phyloP scores from a whole-genome alignment of 2,888 invertebrate genomes.

The Serripes groenlandicus region DNA sequence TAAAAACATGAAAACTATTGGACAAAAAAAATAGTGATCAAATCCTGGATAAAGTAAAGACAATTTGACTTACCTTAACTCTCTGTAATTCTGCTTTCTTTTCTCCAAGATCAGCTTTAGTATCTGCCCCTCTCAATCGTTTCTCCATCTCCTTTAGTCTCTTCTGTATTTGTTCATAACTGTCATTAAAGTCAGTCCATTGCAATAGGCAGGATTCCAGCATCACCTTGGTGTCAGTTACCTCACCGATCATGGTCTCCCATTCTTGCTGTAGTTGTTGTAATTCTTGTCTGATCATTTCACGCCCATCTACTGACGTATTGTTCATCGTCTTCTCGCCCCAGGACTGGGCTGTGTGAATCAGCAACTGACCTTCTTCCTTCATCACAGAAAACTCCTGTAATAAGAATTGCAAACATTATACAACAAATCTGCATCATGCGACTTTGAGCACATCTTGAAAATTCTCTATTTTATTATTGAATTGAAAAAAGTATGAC shows the following conservation, averaged over 20 bases:
- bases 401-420: not conserved
- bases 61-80: slow-evolving; percentile 79
- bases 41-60: too few relatives aligned
- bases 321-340: slow-evolving; percentile 96
- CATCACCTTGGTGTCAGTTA: slow-evolving; percentile 95
- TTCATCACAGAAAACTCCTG: slow-evolving; percentile 96
- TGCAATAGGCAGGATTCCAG: slow-evolving; percentile 96
- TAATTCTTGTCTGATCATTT: slow-evolving; percentile 93
- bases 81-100: slow-evolving; percentile 84
- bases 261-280: slow-evolving; percentile 95
- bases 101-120: slow-evolving; percentile 83
- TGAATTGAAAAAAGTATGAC: too few relatives aligned
- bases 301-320: slow-evolving; percentile 95
- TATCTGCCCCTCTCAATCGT: slow-evolving; percentile 87
- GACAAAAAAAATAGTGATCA: too few relatives aligned
- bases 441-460: too few relatives aligned
- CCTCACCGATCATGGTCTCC: slow-evolving; percentile 92
- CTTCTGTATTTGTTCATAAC: slow-evolving; percentile 97
- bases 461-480: too few relatives aligned
- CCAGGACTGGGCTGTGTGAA: slow-evolving; percentile 95
- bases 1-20: too few relatives aligned
- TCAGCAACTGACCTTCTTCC: slow-evolving; percentile 96
- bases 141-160: slow-evolving; percentile 98
- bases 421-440: not conserved
- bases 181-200: slow-evolving; percentile 96